Evolutionary conservation across 2,797 vertebrate genomes (phyloP).

Genomic region (Argentina silus): DNA sequence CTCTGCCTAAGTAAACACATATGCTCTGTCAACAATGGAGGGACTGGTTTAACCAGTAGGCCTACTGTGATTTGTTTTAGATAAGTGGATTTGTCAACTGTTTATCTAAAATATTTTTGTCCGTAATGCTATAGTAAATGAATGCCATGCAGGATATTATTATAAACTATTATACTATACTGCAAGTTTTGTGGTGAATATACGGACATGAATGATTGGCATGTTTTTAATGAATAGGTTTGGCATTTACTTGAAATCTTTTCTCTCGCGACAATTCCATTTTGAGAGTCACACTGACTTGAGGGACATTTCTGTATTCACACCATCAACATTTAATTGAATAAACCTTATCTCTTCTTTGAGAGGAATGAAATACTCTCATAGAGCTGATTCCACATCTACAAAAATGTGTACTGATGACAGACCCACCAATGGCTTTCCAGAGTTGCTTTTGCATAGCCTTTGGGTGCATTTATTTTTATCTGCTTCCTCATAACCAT

Average conservation of each 20-base stretch:
- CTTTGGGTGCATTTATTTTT: slow-evolving; percentile 20
- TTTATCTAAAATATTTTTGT: no score
- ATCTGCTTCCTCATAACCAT: slow-evolving; percentile 26
- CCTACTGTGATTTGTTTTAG: not conserved
- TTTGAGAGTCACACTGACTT: not conserved
- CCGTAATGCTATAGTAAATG: no score
- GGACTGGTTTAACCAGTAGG: slow-evolving; percentile 1
- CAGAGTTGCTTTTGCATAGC: slow-evolving; percentile 22
- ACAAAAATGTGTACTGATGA: slow-evolving; percentile 32
- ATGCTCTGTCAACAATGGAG: not conserved
- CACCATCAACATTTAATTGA: slow-evolving; percentile 29
- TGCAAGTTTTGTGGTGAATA: not conserved
- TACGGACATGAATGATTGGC: not conserved
- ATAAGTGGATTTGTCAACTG: no score
- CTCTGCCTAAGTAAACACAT: slow-evolving; percentile 20
- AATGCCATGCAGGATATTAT: no score
- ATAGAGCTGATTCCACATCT: slow-evolving; percentile 47
- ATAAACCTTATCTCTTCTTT: slow-evolving; percentile 35
- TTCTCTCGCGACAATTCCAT: not conserved
- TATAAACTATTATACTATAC: not conserved
- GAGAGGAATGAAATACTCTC: slow-evolving; percentile 26
- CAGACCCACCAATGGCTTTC: slow-evolving; percentile 21
- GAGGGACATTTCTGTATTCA: slow-evolving; percentile 6
- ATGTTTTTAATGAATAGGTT: not conserved
- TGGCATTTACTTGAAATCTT: not conserved